Evolutionary conservation across 2,888 invertebrate species (phyloP), one percentile per base, ranked within the genome.

Genomic region (Cordilura impudica): DNA sequence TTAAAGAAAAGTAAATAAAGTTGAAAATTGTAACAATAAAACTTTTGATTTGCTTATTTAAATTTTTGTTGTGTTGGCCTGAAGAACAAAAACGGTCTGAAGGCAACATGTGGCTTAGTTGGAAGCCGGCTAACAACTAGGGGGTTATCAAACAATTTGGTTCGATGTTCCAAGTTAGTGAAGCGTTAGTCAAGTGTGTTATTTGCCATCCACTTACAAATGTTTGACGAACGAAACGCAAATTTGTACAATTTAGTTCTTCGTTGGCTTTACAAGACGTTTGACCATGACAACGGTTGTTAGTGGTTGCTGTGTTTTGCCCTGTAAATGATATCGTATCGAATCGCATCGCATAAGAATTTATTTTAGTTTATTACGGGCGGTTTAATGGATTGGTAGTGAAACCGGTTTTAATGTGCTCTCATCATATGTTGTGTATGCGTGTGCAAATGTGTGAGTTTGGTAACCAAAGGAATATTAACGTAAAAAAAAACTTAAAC

Each of bases 291-390:
- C 21, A 19, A 18, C 72, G 80, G 76, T 43, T 60, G 45, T 45
- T 69, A 26, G n/a, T 67, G 53, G 12, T 61, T 47, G 26, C n/a
- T 23, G 47, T 18, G 45, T 61, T 53, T 14, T 47, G n/a, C 35
- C n/a, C 4, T 31, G 35, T n/a, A 12, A 39, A 39, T 39, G n/a
- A n/a, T 4, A 26, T 26, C 26, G 26, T 4, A 39, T n/a, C 35
- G 4, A 39, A 39, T 58, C 43, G 26, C 31, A 51, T 26, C 63
- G 49, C 18, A 43, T 31, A 39, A 49, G 47, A 67, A 65, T 72
- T 81, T 29, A 45, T 65, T 82, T 83, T 76, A 84, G 84, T 84
- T 83, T 72, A 81, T 82, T 83, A 83, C 84, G 84, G 84, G 80
- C 84, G 83, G 83, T 83, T 84, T 80, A 79, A 82, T 76, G 81